phyloP scores from a whole-genome alignment of 1,140 invertebrate species.

The Ips nitidus region DNA sequence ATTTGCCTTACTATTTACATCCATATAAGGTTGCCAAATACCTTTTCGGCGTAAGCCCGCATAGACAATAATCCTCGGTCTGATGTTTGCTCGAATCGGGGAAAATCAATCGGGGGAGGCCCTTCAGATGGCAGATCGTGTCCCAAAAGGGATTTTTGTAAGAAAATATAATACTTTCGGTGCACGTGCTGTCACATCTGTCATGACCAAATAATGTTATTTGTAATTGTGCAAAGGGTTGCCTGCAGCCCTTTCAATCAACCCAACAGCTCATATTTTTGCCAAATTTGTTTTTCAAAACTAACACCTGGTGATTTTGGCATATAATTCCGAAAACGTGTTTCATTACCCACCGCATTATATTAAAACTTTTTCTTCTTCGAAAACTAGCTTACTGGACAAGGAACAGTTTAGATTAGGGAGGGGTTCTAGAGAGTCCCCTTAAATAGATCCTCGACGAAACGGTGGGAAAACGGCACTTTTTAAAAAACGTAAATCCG shows the following conservation, averaged over 20 bases:
- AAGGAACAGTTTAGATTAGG: constrained; percentile 17
- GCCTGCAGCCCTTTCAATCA: not conserved
- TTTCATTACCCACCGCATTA: too few species aligned
- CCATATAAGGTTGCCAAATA: constrained; percentile 33
- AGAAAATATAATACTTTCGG: constrained; percentile 14
- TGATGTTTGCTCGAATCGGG: too few species aligned
- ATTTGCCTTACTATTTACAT: constrained; percentile 30
- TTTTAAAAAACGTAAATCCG: constrained; percentile 19
- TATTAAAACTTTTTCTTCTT: too few species aligned
- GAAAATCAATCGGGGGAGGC: too few species aligned
- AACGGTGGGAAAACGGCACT: constrained; percentile 27
- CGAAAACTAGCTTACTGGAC: constrained; percentile 30
- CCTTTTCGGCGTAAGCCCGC: constrained; percentile 13
- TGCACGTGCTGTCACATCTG: constrained; percentile 31
- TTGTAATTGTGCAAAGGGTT: constrained; percentile 34
- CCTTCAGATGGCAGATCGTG: not conserved
- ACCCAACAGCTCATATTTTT: too few species aligned
- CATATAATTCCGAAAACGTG: too few species aligned
- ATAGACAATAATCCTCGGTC: not conserved
- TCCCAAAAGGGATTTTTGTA: constrained; percentile 21
- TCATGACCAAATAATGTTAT: constrained; percentile 20
- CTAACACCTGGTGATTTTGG: too few species aligned
- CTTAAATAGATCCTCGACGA: constrained; percentile 21
- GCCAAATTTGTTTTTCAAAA: too few species aligned
- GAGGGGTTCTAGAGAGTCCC: constrained; percentile 3